Evolutionary conservation across 2,888 invertebrate genomes (phyloP).

Genomic region (Graphium colonna): DNA sequence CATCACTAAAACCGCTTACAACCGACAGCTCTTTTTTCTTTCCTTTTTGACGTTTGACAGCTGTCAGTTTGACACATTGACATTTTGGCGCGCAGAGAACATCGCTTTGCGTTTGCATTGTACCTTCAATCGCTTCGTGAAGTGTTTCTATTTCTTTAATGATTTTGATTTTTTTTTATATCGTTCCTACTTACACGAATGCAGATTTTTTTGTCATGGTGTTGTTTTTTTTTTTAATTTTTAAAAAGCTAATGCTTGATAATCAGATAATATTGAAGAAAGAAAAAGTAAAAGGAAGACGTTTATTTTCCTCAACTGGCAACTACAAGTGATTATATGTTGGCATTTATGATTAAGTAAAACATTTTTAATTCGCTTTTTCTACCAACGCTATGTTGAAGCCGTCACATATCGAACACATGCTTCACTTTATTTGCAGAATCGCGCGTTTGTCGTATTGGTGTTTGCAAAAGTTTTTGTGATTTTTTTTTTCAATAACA

Average conservation of each 20-base stretch:
- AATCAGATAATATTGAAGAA: no score
- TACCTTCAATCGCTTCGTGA: not conserved
- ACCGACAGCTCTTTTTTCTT: not conserved
- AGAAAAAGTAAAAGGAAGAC: no score
- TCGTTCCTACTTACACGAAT: conserved; percentile 5
- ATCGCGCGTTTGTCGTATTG: not conserved
- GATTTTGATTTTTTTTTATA: not conserved
- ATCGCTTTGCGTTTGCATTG: not conserved
- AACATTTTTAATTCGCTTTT: no score
- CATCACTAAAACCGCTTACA: conserved; percentile 23
- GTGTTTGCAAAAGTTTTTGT: not conserved
- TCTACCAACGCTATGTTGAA: no score
- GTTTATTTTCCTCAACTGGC: no score
- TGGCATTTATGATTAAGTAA: no score
- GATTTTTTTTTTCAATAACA: not conserved
- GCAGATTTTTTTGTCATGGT: not conserved
- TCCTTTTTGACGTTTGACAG: conserved; percentile 7
- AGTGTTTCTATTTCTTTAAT: not conserved
- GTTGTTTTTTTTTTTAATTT: not conserved
- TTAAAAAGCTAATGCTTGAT: not conserved
- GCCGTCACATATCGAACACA: no score
- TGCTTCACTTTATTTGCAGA: not conserved
- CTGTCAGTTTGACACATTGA: not conserved
- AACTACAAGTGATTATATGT: not conserved
- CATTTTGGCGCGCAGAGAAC: not conserved